Percentiles rank a stretch among this genome's conserved stretches.
Evolutionary conservation across 2,113 vertebrate species (phyloP).

Genomic region (Capricornis sumatraensis): DNA sequence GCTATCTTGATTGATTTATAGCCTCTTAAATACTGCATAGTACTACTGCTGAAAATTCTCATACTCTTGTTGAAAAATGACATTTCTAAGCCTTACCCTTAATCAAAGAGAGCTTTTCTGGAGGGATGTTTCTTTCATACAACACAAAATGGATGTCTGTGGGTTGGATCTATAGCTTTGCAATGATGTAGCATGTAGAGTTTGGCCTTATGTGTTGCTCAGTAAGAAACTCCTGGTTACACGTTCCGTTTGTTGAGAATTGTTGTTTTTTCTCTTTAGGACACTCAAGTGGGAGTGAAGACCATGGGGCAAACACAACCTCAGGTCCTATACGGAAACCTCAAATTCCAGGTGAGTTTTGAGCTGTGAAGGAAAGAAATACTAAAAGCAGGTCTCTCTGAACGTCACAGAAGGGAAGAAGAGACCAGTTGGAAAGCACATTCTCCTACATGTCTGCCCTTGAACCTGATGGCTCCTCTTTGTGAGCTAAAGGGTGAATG

Average conservation of each 20-base stretch:
- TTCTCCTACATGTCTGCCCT: background rate
- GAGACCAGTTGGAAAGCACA: background rate
- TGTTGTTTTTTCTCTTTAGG: slow-evolving; percentile 32
- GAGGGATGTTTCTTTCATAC: background rate
- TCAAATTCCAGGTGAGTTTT: slow-evolving; percentile 69
- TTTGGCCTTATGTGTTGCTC: background rate
- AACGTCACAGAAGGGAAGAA: background rate
- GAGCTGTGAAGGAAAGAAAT: background rate
- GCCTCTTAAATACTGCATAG: background rate
- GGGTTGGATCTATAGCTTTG: background rate
- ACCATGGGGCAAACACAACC: background rate
- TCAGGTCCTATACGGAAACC: slow-evolving; percentile 36
- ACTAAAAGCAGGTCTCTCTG: background rate
- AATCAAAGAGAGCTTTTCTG: background rate
- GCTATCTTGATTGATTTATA: background rate
- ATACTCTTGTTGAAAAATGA: background rate
- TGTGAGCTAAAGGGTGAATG: background rate
- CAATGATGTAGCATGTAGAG: background rate
- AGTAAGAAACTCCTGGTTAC: background rate
- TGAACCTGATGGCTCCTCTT: background rate
- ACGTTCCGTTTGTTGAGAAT: background rate
- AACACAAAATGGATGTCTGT: background rate
- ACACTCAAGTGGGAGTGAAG: slow-evolving; percentile 25
- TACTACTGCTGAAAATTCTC: background rate
- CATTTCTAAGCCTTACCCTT: background rate